These are phyloP conservation scores for Gavialis gangeticus DNA, from an alignment of 2,113 vertebrate genomes.

Conservation along the genomic window DNA sequence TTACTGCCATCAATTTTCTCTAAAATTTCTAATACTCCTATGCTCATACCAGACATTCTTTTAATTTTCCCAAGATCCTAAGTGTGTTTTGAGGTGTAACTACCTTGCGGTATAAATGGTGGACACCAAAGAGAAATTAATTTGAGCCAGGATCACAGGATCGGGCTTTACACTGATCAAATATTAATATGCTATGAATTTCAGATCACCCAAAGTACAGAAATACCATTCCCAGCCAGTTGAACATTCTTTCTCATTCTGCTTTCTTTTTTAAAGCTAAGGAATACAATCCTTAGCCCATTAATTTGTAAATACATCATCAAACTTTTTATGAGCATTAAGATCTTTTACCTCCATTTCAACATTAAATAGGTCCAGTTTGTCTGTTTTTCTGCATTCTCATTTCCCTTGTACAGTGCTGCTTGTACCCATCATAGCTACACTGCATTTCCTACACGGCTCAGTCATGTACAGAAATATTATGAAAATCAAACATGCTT, in stretches of 20 bases:
- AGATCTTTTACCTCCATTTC: background rate
- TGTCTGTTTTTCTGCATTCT: constrained; percentile 45
- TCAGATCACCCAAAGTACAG: constrained; percentile 39
- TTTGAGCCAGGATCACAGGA: background rate
- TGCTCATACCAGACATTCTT: background rate
- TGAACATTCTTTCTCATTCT: background rate
- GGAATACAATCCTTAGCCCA: constrained; percentile 1
- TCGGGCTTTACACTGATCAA: background rate
- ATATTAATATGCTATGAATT: constrained; percentile 54
- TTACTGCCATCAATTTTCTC: background rate
- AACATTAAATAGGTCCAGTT: background rate
- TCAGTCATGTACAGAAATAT: constrained; percentile 45
- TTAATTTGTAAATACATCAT: constrained; percentile 42
- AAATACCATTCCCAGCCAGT: constrained; percentile 7
- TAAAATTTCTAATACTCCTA: background rate
- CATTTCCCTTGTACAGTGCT: background rate
- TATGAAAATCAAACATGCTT: constrained; percentile 73
- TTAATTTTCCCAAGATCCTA: background rate
- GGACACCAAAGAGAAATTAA: background rate
- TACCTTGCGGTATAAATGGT: background rate
- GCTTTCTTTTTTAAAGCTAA: constrained; percentile 28
- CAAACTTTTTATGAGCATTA: constrained; percentile 12
- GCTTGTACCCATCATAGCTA: constrained; percentile 22
- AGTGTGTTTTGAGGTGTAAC: background rate
- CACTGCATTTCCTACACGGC: constrained; percentile 24